Conservation (phyloP, 2,797 vertebrate genomes). For the Tiaroga cobitis region DNA sequence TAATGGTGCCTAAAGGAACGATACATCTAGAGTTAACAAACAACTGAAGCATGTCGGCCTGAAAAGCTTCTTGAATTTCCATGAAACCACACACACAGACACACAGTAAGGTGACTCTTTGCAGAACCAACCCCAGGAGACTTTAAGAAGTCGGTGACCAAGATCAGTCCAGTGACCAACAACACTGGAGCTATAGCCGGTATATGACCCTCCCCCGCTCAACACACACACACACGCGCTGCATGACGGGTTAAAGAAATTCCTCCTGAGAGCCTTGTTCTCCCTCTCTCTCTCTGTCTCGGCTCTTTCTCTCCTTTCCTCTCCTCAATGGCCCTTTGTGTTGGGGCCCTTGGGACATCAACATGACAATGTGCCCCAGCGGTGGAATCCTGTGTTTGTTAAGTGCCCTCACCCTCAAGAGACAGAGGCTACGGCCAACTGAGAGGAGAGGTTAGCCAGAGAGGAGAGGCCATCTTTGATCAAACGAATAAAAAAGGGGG, state of each 20-base stretch:
- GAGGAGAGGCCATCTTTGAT: conserved; percentile 72
- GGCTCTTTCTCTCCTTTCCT: conserved; percentile 54
- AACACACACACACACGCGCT: conserved; percentile 49
- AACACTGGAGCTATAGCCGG: conserved; percentile 45
- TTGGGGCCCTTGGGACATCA: conserved; percentile 73
- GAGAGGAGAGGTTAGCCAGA: conserved; percentile 64
- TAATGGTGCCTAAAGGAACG: conserved; percentile 24
- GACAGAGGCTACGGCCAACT: conserved; percentile 61
- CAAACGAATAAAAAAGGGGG: conserved; percentile 67
- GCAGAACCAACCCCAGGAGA: conserved; percentile 49
- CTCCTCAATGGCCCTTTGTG: conserved; percentile 72
- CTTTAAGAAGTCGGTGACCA: conserved; percentile 49
- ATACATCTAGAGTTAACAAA: conserved; percentile 23
- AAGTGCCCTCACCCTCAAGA: conserved; percentile 72
- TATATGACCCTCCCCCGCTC: conserved; percentile 45
- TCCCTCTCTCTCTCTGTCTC: conserved; percentile 44
- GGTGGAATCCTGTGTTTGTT: conserved; percentile 80
- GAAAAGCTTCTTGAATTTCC: conserved; percentile 48
- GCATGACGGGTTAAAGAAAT: conserved; percentile 59
- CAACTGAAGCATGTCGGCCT: conserved; percentile 37
- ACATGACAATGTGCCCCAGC: conserved; percentile 82
- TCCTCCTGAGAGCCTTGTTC: conserved; percentile 50
- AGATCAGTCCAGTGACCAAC: conserved; percentile 54
- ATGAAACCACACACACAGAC: conserved; percentile 26
- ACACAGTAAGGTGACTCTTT: conserved; percentile 46